phyloP scores from a whole-genome alignment of 2,888 invertebrate genomes.

The Amphipoea oculea region DNA sequence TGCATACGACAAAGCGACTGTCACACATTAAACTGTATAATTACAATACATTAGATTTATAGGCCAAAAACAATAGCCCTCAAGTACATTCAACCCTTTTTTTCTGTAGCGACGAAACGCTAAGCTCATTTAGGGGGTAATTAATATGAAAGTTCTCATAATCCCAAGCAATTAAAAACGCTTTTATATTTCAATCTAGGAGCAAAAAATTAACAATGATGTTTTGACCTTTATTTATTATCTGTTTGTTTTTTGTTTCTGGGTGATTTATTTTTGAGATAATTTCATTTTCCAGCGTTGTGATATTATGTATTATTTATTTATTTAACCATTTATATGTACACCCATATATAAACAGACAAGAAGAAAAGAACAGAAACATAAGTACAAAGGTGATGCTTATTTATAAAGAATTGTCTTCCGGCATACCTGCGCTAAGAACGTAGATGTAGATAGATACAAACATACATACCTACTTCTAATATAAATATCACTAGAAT shows the following conservation, averaged over 20 bases:
- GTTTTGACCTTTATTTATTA: slow-evolving; percentile 74
- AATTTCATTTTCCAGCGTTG: slow-evolving; percentile 36
- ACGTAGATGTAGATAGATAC: too few species aligned
- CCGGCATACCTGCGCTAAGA: too few species aligned
- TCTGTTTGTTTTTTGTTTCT: slow-evolving; percentile 55
- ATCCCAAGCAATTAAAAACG: slow-evolving; percentile 84
- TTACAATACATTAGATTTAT: slow-evolving; percentile 89
- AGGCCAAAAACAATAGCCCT: slow-evolving; percentile 85
- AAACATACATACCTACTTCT: too few species aligned
- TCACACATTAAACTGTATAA: slow-evolving; percentile 88
- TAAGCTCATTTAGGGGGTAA: slow-evolving; percentile 88
- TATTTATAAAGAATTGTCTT: not conserved
- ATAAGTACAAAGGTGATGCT: not conserved
- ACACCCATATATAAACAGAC: too few species aligned
- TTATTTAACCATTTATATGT: not conserved
- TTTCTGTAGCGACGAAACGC: slow-evolving; percentile 78
- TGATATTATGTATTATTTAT: not conserved
- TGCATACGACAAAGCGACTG: slow-evolving; percentile 89
- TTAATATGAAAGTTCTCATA: slow-evolving; percentile 88
- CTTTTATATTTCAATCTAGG: slow-evolving; percentile 68
- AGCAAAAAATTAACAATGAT: slow-evolving; percentile 77
- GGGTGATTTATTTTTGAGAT: slow-evolving; percentile 38
- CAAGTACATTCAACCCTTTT: slow-evolving; percentile 83
- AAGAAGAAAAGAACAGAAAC: not conserved
- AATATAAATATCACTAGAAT: too few species aligned